A percentile compares a stretch with the other conserved stretches of the same genome.
Conservation (phyloP, 2,888 invertebrate genomes). For the Drepanosiphum platanoidis region DNA sequence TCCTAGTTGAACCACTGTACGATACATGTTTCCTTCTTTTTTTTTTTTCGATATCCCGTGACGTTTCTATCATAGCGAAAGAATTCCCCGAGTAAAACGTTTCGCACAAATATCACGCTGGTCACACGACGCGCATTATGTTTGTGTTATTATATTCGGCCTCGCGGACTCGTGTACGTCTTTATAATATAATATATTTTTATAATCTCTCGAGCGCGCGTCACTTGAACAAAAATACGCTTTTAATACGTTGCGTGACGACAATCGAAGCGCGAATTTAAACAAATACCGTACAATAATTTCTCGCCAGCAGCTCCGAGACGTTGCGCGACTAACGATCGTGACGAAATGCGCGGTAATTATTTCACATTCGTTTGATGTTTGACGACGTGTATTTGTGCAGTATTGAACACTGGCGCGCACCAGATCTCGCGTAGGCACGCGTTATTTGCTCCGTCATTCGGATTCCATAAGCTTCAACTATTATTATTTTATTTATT, state of each 20-base stretch:
- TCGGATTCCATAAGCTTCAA: too few relatives aligned
- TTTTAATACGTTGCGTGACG: not conserved
- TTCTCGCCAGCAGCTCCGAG: not conserved
- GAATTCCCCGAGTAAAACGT: not conserved
- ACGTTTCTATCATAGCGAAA: not conserved
- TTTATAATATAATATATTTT: not conserved
- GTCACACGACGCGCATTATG: too few relatives aligned
- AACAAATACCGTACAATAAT: not conserved
- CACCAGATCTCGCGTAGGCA: not conserved
- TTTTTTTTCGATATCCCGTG: too few relatives aligned
- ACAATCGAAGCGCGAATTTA: not conserved
- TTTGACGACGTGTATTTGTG: not conserved
- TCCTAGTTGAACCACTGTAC: too few relatives aligned
- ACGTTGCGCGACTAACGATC: not conserved
- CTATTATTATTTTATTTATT: too few relatives aligned
- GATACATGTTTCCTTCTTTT: too few relatives aligned
- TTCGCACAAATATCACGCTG: not conserved
- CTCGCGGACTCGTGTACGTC: not conserved
- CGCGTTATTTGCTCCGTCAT: too few relatives aligned
- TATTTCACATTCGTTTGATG: slow-evolving; percentile 1
- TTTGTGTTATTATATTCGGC: not conserved
- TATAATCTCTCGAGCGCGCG: too few relatives aligned
- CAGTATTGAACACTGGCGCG: not conserved
- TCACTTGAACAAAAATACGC: not conserved
- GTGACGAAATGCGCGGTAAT: not conserved